Conservation (phyloP, 2,888 invertebrate genomes). For the Drosophila neotestacea region DNA sequence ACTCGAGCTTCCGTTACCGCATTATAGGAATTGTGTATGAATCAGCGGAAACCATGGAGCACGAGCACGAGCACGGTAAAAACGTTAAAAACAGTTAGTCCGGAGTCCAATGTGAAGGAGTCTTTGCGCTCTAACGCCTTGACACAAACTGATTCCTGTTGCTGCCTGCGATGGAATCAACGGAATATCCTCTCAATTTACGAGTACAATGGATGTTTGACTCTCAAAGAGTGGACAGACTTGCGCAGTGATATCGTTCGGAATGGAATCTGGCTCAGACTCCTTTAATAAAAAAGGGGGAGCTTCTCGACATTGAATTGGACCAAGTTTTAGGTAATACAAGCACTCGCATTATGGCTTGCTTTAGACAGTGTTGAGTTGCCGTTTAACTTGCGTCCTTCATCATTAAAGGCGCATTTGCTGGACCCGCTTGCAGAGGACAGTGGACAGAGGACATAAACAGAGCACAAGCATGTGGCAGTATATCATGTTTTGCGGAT, state of each 20-base stretch:
- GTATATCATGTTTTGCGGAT: constrained; percentile 69
- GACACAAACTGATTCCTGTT: constrained; percentile 72
- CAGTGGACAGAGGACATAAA: neutral
- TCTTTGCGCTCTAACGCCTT: constrained; percentile 54
- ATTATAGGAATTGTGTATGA: constrained; percentile 30
- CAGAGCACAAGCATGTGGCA: constrained; percentile 34
- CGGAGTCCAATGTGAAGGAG: constrained; percentile 4
- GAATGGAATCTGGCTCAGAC: constrained; percentile 32
- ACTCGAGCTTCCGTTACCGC: constrained; percentile 18
- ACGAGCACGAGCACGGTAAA: neutral
- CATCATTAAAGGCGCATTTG: constrained; percentile 61
- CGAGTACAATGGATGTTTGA: constrained; percentile 1
- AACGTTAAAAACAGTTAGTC: neutral
- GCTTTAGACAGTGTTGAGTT: constrained; percentile 38
- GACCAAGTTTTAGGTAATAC: constrained; percentile 16
- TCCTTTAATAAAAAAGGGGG: too few relatives aligned
- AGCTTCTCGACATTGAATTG: constrained; percentile 31
- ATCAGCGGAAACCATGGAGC: constrained; percentile 10
- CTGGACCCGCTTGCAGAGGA: constrained; percentile 30
- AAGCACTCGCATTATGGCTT: constrained; percentile 2
- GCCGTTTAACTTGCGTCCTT: constrained; percentile 48
- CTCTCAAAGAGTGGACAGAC: constrained; percentile 23
- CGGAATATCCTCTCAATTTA: constrained; percentile 18
- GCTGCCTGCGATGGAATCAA: constrained; percentile 41
- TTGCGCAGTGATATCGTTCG: constrained; percentile 58